phyloP scores from a whole-genome alignment of 2,888 invertebrate genomes.

The Tenthredo distinguenda region DNA sequence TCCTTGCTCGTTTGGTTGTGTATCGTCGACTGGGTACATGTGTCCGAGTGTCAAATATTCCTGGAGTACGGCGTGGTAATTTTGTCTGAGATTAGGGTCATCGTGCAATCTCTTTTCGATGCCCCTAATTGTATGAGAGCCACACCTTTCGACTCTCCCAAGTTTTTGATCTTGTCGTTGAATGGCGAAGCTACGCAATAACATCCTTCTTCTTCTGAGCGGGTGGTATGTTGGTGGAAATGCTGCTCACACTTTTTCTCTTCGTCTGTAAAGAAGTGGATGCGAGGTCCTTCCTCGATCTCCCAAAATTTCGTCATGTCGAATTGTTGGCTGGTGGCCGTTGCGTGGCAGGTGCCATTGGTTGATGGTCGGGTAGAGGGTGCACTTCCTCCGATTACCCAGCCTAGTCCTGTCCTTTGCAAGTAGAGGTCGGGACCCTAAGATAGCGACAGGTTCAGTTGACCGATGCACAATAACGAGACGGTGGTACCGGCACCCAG shows the following conservation, averaged over 20 bases:
- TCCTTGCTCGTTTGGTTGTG: too few species aligned
- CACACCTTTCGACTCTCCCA: background rate
- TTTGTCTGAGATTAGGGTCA: background rate
- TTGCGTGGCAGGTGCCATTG: background rate
- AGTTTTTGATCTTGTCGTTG: background rate
- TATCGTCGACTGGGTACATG: too few species aligned
- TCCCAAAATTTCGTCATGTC: conserved; percentile 53
- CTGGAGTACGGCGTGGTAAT: background rate
- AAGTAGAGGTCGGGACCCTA: conserved; percentile 10
- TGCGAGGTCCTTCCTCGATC: conserved; percentile 50
- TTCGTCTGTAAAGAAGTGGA: conserved; percentile 28
- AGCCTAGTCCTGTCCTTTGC: conserved; percentile 57
- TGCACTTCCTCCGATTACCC: conserved; percentile 55
- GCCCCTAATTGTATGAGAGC: background rate
- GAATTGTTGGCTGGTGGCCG: background rate
- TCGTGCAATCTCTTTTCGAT: background rate
- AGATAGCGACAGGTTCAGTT: conserved; percentile 42
- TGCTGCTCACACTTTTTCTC: conserved; percentile 50
- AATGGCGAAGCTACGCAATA: background rate
- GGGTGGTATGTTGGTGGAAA: background rate
- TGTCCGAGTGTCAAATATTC: too few species aligned
- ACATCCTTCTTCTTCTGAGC: background rate
- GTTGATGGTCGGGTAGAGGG: background rate
- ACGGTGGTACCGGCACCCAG: conserved; percentile 51
- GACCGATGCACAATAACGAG: conserved; percentile 54